These are phyloP conservation scores for Agrotis ipsilon DNA, from an alignment of 2,888 invertebrate species.

Conservation along the genomic window DNA sequence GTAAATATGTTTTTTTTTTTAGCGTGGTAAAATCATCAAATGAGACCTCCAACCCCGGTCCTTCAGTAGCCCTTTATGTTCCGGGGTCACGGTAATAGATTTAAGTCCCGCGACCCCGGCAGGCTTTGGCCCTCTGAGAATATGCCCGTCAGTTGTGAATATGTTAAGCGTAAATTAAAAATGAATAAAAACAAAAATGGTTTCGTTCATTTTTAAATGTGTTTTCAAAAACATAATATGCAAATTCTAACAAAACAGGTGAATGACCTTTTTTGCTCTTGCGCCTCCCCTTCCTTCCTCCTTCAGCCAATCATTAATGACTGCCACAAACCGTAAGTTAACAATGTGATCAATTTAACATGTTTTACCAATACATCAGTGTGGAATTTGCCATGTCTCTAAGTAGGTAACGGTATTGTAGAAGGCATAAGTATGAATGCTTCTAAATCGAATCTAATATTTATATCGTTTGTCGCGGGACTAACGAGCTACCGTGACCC, in stretches of 20 bases:
- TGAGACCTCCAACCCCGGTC: too few relatives aligned
- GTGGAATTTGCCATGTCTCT: not conserved
- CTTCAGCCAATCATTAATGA: not conserved
- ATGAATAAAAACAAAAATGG: too few relatives aligned
- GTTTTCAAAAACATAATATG: too few relatives aligned
- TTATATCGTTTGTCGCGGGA: not conserved
- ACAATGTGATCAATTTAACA: conserved; percentile 6
- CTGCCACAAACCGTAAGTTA: not conserved
- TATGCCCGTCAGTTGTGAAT: too few relatives aligned
- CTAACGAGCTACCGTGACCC: too few relatives aligned
- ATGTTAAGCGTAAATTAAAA: not conserved
- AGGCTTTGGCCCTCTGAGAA: too few relatives aligned
- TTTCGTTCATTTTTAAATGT: too few relatives aligned
- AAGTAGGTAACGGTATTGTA: not conserved
- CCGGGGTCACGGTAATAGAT: too few relatives aligned
- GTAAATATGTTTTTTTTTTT: not conserved
- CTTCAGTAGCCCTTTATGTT: too few relatives aligned
- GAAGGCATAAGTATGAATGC: not conserved
- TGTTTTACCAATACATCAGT: not conserved
- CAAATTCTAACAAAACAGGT: not conserved
- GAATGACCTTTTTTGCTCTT: conserved; percentile 5
- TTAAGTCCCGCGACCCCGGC: too few relatives aligned
- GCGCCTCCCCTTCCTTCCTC: too few relatives aligned
- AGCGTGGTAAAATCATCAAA: too few relatives aligned
- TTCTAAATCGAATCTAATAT: not conserved